Conservation (phyloP, 2,113 vertebrate species). For the Neolamprologus fasciatus region DNA sequence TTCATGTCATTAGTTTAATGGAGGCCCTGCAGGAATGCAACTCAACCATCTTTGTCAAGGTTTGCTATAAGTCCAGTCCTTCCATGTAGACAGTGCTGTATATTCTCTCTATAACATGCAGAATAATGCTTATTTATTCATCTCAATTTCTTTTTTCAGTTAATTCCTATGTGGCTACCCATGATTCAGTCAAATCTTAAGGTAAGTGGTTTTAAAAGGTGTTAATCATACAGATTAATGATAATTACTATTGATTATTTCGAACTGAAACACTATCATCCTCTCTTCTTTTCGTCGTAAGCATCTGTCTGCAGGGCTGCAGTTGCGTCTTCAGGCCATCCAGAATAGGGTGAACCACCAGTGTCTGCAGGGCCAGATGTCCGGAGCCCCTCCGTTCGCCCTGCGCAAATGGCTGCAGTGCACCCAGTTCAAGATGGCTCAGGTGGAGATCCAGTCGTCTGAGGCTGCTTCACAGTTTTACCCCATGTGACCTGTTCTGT, state of each 20-base stretch:
- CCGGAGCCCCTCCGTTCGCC: constrained; percentile 75
- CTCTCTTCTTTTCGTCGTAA: constrained; percentile 29
- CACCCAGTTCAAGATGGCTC: constrained; percentile 98
- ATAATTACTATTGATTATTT: background rate
- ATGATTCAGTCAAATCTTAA: constrained; percentile 99
- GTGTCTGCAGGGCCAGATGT: constrained; percentile 80
- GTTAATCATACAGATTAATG: background rate
- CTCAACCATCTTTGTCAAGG: constrained; percentile 98
- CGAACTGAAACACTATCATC: background rate
- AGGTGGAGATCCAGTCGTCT: constrained; percentile 98
- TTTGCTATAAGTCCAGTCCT: constrained; percentile 49
- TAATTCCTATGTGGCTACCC: constrained; percentile 98
- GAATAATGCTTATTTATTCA: background rate
- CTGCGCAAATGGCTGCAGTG: constrained; percentile 97
- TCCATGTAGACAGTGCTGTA: background rate
- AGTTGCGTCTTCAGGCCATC: constrained; percentile 94
- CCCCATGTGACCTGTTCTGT: constrained; percentile 80
- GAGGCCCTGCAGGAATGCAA: constrained; percentile 98
- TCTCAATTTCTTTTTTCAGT: constrained; percentile 64
- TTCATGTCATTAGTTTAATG: constrained; percentile 98
- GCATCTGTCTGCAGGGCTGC: constrained; percentile 94
- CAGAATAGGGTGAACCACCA: constrained; percentile 96
- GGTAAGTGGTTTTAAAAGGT: constrained; percentile 67
- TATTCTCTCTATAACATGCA: background rate
- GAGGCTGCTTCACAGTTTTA: constrained; percentile 98